A percentile compares a stretch with the other conserved stretches of the same genome.
phyloP scores from a whole-genome alignment of 2,888 invertebrate genomes.

The Leucophora obtusa region DNA sequence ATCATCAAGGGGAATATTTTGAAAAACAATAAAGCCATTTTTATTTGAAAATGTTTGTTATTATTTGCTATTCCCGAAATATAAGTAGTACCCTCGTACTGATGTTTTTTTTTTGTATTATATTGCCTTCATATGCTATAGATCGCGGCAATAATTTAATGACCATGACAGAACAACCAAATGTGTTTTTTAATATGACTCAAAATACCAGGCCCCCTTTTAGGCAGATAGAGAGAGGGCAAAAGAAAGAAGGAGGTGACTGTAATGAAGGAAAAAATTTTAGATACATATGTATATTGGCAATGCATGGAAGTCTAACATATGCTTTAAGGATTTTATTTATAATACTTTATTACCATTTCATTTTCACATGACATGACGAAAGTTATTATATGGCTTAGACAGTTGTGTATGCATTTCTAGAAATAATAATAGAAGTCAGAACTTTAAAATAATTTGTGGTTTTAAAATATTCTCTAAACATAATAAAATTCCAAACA shows the following conservation, averaged over 20 bases:
- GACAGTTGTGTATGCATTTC: slow-evolving; percentile 14
- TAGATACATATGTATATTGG: background rate
- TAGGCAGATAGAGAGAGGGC: background rate
- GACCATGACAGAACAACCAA: slow-evolving; percentile 56
- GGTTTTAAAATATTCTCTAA: background rate
- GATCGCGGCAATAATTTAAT: slow-evolving; percentile 52
- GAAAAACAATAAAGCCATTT: too few species aligned
- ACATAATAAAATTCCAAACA: too few species aligned
- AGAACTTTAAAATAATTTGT: background rate
- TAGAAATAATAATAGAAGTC: background rate
- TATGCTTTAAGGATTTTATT: slow-evolving; percentile 30
- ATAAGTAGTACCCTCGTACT: too few species aligned
- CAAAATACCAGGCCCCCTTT: slow-evolving; percentile 39
- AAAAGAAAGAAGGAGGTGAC: background rate
- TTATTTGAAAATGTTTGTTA: too few species aligned
- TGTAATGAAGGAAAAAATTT: background rate
- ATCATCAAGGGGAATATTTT: too few species aligned
- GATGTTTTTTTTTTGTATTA: background rate
- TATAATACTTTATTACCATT: slow-evolving; percentile 18
- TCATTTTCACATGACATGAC: slow-evolving; percentile 51
- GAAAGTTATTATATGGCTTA: slow-evolving; percentile 50
- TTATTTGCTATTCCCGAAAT: too few species aligned
- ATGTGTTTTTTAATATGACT: background rate
- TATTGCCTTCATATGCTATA: background rate
- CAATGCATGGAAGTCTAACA: slow-evolving; percentile 10